phyloP scores from a whole-genome alignment of 2,888 invertebrate species.

The Apamea monoglypha region DNA sequence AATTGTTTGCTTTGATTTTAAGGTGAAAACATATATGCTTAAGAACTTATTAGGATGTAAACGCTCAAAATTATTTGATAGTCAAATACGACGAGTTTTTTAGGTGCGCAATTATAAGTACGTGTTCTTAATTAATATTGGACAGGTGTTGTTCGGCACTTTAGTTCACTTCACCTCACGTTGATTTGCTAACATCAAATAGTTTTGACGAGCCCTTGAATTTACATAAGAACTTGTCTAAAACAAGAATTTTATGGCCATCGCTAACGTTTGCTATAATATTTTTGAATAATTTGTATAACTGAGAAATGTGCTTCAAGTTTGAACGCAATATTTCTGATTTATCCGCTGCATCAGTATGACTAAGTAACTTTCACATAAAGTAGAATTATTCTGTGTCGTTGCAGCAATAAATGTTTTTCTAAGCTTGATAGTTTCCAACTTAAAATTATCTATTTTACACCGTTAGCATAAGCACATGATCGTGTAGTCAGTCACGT shows the following conservation, averaged over 20 bases:
- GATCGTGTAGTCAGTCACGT: slow-evolving; percentile 54
- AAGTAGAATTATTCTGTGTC: slow-evolving; percentile 45
- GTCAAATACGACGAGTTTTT: slow-evolving; percentile 50
- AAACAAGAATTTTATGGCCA: slow-evolving; percentile 23
- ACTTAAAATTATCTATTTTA: slow-evolving; percentile 48
- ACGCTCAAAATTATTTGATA: slow-evolving; percentile 43
- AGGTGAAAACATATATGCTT: slow-evolving; percentile 44
- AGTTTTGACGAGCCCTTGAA: slow-evolving; percentile 50
- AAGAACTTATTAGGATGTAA: slow-evolving; percentile 51
- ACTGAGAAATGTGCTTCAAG: slow-evolving; percentile 5
- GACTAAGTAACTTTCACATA: slow-evolving; percentile 43
- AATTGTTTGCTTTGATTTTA: slow-evolving; percentile 58
- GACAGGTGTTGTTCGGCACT: slow-evolving; percentile 45
- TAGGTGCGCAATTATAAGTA: slow-evolving; percentile 33
- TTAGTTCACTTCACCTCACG: slow-evolving; percentile 49
- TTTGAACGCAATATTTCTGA: slow-evolving; percentile 25
- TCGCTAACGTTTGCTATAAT: slow-evolving; percentile 8
- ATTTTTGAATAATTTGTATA: slow-evolving; percentile 26
- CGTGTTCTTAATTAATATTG: slow-evolving; percentile 57
- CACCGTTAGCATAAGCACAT: slow-evolving; percentile 45
- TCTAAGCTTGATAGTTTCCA: slow-evolving; percentile 41
- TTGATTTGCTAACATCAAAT: slow-evolving; percentile 45
- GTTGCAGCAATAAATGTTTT: slow-evolving; percentile 44
- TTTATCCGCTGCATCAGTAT: slow-evolving; percentile 37
- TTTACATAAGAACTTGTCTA: slow-evolving; percentile 22